Evolutionary conservation across 2,797 vertebrate species (phyloP), one percentile per base, ranked within the genome.

Genomic region (Cirrhinus molitorella): DNA sequence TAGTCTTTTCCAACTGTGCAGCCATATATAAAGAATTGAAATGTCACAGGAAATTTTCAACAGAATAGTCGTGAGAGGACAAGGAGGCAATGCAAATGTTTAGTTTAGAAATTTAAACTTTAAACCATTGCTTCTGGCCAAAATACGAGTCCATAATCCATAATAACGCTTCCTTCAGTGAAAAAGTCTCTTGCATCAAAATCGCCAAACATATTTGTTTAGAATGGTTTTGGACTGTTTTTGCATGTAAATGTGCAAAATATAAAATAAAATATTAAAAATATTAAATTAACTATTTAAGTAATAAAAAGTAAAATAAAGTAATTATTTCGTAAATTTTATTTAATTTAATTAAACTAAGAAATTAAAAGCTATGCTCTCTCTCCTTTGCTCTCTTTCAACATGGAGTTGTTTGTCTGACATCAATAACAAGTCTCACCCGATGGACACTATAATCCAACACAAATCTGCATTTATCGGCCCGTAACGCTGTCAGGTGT

Each of bases 391-490:
- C 47, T 72, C 31, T 83, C 61, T 72, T 49, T 82, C 11, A n/a
- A 8, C 23, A 19, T 47, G 9, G 25, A 47, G 40, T 84, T 8
- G 67, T 88, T 85, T 89, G 87, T 89, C 83, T 87, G 91, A 89
- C 86, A 86, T 66, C 86, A 63, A 83, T 6, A 85, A 86, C 91
- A 92, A 90, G 92, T 92, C 88, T 88, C 61, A 87, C 84, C 82
- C 85, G 90, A 91, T 88, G 77, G 47, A 79, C 84, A 72, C 83
- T 71, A 84, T 90, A 88, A 93, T 91, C 68, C 85, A 59, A 45
- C 85, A 90, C 90, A 93, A 89, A 92, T 92, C 89, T 90, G 88
- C 89, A 85, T 92, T 91, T 86, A 91, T 90, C 77, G 76, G 83
- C 75, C 34, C 47, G 87, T 88, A 90, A 87, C 61, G 3, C 89